Percentiles rank a stretch among this genome's conserved stretches.
Evolutionary conservation across 2,888 invertebrate genomes (phyloP).

Genomic region (Alviniconcha strummeri): DNA sequence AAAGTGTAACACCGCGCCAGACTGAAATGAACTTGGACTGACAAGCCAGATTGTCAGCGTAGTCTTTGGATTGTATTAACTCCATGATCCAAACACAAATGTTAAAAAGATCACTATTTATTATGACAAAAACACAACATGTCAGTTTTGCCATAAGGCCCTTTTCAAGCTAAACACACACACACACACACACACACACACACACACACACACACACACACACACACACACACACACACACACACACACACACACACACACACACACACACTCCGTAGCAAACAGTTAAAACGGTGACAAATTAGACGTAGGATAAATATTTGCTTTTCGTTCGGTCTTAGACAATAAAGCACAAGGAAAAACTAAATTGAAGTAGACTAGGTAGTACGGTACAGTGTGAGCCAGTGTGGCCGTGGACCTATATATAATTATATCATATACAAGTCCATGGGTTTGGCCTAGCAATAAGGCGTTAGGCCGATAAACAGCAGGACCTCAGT

Average conservation of each 20-base stretch:
- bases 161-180: too few species aligned
- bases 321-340: neutral
- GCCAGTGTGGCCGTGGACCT: neutral
- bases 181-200: neutral
- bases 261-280: neutral
- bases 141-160: too few species aligned
- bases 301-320: neutral
- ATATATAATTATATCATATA: neutral
- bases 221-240: neutral
- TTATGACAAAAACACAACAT: neutral
- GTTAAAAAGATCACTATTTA: neutral
- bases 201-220: slow-evolving; percentile 2
- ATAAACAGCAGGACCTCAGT: too few species aligned
- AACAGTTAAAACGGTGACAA: too few species aligned
- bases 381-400: too few species aligned
- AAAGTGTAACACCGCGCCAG: too few species aligned
- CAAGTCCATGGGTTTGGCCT: neutral
- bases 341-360: neutral
- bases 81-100: neutral
- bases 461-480: too few species aligned
- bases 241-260: neutral
- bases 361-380: too few species aligned
- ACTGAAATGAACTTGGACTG: too few species aligned
- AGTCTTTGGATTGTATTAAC: too few species aligned
- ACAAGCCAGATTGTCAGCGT: too few species aligned